Base-by-base conservation (phyloP, 2,888 invertebrate species). In the Scelioninae gen. 1 region DNA sequence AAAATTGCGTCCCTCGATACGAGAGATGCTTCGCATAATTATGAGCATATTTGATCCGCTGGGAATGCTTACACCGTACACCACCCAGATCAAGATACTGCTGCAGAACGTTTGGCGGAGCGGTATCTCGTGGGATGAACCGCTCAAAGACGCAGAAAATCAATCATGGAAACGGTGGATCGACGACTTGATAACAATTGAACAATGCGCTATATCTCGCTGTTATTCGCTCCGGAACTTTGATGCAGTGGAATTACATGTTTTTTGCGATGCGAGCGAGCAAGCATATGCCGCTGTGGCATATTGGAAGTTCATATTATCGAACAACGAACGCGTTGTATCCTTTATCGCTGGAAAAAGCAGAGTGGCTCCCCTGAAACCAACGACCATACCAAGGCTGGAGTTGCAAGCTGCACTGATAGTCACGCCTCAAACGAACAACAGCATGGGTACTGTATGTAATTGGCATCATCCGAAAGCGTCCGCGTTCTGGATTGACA, bases 21-120 rank as follows among this genome's bases (percentile, higher is more conserved):
- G 83, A 9, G 65, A 84, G 47, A 53, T 84, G 53, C 62, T 87
- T 13, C 80, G 80, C 11, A 66, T 80, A 0, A 82, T 85, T 11
- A 88, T 85, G 88, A 88, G 85, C 5, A 55, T 89, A 0, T 90
- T 86, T 60, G 89, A 91, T 34, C 89, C 90, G 0, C 45, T 88
- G 0, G 89, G 88, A 11, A 66, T 88, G 0, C 66, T 88, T 7
- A 77, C 78, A 0, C 85, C 86, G 7, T 83, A 86, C 7, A 62
- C 83, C 0, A 76, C 89, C n/a, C 55, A 75, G n/a, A 65, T 77
- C 4, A 84, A 84, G 77, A 85, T 87, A 6, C 43, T 89, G 8
- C 53, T 88, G 13, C 87, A 88, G 58, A 72, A 86, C 8, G 85
- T 88, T 38, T 88, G 86, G 87, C 66, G 71, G 23, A 78, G 76